These are phyloP conservation scores for Conistra vaccinii DNA, from an alignment of 2,888 invertebrate genomes.

Conservation along the genomic window DNA sequence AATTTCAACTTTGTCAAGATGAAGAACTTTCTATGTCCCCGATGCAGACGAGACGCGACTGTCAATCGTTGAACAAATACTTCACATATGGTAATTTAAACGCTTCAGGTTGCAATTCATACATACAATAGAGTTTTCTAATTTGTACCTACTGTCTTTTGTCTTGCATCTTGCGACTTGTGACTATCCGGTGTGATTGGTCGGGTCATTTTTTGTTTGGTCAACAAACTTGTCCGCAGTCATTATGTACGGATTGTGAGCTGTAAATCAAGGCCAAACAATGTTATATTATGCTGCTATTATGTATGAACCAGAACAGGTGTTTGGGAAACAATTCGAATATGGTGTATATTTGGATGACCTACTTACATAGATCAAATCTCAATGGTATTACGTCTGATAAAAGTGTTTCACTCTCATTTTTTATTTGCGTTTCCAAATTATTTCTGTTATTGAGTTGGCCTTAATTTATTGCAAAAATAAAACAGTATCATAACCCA, in stretches of 20 bases:
- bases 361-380: conserved; percentile 58
- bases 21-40: conserved; percentile 86
- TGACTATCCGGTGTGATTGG: conserved; percentile 41
- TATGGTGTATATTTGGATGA: conserved; percentile 68
- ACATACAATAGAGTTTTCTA: conserved; percentile 70
- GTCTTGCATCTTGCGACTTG: conserved; percentile 46
- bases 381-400: conserved; percentile 35
- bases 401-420: conserved; percentile 39
- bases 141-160: conserved; percentile 64
- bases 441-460: conserved; percentile 29
- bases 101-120: conserved; percentile 69
- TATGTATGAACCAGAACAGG: conserved; percentile 69
- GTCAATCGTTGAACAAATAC: conserved; percentile 81
- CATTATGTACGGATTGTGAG: conserved; percentile 68
- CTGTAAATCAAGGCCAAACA: conserved; percentile 78
- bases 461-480: conserved; percentile 23
- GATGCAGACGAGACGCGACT: conserved; percentile 78
- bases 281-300: conserved; percentile 72
- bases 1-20: conserved; percentile 86
- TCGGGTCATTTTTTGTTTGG: conserved; percentile 62
- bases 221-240: conserved; percentile 64
- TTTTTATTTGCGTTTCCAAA: conserved; percentile 32
- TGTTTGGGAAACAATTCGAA: conserved; percentile 70
- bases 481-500: background rate
- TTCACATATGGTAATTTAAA: conserved; percentile 79